Evolutionary conservation across 1,140 invertebrate species (phyloP).

Genomic region (Lasioglossum albipes): DNA sequence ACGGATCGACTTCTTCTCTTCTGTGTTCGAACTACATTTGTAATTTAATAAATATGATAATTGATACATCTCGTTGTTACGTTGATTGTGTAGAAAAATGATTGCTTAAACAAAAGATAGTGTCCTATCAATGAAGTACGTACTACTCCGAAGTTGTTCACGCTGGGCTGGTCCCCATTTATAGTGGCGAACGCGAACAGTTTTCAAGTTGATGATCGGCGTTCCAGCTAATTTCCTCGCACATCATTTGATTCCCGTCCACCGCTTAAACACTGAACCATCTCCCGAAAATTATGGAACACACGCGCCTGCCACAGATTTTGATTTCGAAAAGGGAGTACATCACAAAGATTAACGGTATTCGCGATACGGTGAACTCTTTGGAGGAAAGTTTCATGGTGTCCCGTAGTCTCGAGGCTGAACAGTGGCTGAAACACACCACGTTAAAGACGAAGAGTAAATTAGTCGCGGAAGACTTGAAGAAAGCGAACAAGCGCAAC

Average conservation of each 20-base stretch:
- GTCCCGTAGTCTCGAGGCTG: constrained; percentile 53
- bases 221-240: background rate
- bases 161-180: too few relatives aligned
- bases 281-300: background rate
- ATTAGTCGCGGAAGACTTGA: constrained; percentile 49
- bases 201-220: too few relatives aligned
- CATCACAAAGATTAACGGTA: constrained; percentile 45
- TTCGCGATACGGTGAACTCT: constrained; percentile 44
- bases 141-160: too few relatives aligned
- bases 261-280: background rate
- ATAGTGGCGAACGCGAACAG: too few relatives aligned
- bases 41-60: background rate
- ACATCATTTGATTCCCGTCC: too few relatives aligned
- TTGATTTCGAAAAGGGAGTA: constrained; percentile 6
- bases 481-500: constrained; percentile 61
- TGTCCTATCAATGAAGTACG: too few relatives aligned
- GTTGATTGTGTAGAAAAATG: background rate
- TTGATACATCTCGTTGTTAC: background rate
- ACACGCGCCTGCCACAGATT: background rate
- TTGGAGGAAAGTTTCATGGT: constrained; percentile 57
- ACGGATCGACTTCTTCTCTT: background rate
- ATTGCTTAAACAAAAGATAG: too few relatives aligned
- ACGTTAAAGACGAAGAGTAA: constrained; percentile 52
- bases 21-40: background rate
- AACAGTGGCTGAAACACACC: constrained; percentile 53